A percentile compares a stretch with the other conserved stretches of the same genome.
Conservation (phyloP, 2,113 vertebrate genomes). For the Microtus montanus region DNA sequence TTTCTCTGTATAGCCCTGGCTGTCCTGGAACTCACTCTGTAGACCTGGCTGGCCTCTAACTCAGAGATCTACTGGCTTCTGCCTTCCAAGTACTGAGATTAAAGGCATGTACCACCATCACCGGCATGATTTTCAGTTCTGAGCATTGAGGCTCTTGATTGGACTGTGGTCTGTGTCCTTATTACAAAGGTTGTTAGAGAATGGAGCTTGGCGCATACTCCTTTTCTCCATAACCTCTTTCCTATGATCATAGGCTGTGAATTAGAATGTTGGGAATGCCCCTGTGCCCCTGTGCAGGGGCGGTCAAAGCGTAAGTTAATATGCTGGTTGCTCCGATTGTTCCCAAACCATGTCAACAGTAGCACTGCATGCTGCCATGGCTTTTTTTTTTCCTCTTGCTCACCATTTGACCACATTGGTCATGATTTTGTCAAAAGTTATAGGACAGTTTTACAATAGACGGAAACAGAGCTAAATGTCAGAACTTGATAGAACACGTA, state of each 20-base stretch:
- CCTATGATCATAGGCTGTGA: neutral
- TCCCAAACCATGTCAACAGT: neutral
- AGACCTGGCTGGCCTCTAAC: neutral
- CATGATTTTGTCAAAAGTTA: neutral
- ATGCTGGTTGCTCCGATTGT: neutral
- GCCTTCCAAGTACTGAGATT: neutral
- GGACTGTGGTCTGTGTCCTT: neutral
- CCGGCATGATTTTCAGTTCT: neutral
- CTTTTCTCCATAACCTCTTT: neutral
- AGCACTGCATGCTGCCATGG: too few relatives aligned
- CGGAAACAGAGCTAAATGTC: constrained; percentile 6
- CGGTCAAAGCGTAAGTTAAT: accelerated
- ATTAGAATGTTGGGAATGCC: neutral
- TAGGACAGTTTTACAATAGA: neutral
- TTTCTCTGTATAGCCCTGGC: neutral
- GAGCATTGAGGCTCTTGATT: neutral
- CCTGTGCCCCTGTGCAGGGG: neutral
- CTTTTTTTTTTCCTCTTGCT: neutral
- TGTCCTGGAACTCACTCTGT: neutral
- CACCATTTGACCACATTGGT: neutral
- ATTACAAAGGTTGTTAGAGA: neutral
- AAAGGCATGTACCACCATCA: neutral
- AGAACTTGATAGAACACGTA: constrained; percentile 55
- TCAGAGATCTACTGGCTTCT: neutral
- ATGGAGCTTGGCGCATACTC: too few relatives aligned